Conservation (phyloP, 2,113 vertebrate genomes). For the Neomonachus schauinslandi region DNA sequence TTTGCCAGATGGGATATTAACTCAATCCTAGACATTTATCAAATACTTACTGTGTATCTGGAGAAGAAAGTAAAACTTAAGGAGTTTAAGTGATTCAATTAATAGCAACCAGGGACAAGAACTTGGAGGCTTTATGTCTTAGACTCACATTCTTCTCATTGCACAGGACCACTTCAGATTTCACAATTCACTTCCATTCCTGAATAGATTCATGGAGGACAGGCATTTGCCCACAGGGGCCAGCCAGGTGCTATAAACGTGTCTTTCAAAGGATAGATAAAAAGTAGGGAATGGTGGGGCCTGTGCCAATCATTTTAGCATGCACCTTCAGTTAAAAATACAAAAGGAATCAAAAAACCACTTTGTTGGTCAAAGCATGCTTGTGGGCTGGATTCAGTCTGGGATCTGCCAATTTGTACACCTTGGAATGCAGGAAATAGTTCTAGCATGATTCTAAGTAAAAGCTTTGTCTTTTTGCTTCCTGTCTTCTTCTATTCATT, state of each 20-base stretch:
- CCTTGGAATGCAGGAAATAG: background rate
- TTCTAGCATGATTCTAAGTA: background rate
- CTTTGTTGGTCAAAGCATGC: background rate
- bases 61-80: slow-evolving; percentile 13
- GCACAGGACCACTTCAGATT: background rate
- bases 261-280: background rate
- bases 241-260: background rate
- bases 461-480: background rate
- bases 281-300: background rate
- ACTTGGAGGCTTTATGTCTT: background rate
- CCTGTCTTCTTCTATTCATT: background rate
- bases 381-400: background rate
- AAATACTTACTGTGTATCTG: background rate
- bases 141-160: background rate
- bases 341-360: background rate
- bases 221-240: background rate
- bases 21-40: background rate
- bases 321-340: background rate
- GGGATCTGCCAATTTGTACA: background rate
- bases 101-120: background rate
- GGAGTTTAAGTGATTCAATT: background rate
- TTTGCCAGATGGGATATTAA: background rate
- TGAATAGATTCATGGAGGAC: background rate
- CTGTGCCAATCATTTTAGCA: background rate
- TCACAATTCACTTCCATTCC: background rate